Base-by-base conservation (phyloP, 2,797 vertebrate genomes). In the Falco columbarius region DNA sequence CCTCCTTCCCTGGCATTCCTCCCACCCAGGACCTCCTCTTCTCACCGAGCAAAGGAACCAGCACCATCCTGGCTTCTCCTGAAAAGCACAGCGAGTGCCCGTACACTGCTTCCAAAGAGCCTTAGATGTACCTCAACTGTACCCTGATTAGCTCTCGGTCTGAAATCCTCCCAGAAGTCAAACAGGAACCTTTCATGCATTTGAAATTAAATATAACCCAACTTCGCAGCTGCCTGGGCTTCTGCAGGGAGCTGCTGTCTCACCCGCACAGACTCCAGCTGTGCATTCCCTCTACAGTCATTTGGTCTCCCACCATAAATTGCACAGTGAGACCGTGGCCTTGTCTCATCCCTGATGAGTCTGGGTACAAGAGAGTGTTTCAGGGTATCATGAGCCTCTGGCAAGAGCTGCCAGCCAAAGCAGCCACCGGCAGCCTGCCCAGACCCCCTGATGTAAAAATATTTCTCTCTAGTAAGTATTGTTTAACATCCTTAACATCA, bases 221-320 rank as follows among this genome's bases (percentile, higher is more conserved):
- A 61, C 34, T 68, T 40, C 16, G 16, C 59, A 84, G 81, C 71
- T 75, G 22, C 56, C 70, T 79, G 46, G 12, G 36, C 32, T 92
- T 89, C 86, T 73, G 58, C 4, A 3, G 42, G 32, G 21, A 84
- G 71, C 86, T 65, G 59, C 65, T 77, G 32, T 77, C 82, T 76
- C 9, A 1, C 72, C 30, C 0, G 0, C 42, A 26, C 0, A 0
- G 52, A 38, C 56, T 86, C 89, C 76, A 67, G 46, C 44, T 42
- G 2, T 29, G 70, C 56, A 20, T 74, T 74, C 73, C 68, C 83
- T 23, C 2, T 19, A 15, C 36, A 63, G 70, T 68, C 8, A 3
- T 75, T 89, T 8, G 13, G 24, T 51, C 52, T 74, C 74, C 49
- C 65, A 19, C 36, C 51, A 72, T 34, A 67, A 84, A 89, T 22